Percentiles rank a stretch among this genome's conserved stretches.
These are phyloP conservation scores for Calosoma granatense DNA, from an alignment of 1,140 invertebrate species.

Conservation along the genomic window DNA sequence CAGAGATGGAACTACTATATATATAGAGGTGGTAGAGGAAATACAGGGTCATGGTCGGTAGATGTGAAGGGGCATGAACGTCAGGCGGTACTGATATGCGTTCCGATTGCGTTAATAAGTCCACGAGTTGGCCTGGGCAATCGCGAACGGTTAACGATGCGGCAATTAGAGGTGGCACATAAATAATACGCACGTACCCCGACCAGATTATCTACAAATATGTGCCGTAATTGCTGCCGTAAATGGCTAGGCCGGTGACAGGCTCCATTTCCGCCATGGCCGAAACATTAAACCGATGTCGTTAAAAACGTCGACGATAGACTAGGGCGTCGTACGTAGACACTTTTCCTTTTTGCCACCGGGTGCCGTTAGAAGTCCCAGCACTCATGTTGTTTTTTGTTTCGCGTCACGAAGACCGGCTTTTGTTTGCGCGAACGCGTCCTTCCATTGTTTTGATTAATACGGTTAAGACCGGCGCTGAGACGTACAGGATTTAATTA, in stretches of 20 bases:
- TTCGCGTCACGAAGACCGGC: neutral
- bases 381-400: neutral
- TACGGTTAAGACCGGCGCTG: neutral
- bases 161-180: conserved; percentile 5
- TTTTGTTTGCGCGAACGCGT: conserved; percentile 1
- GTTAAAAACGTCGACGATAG: neutral
- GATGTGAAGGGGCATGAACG: too few species aligned
- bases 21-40: too few species aligned
- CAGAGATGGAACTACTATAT: too few species aligned
- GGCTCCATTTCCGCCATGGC: neutral
- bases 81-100: neutral
- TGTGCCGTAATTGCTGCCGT: neutral
- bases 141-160: neutral
- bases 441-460: conserved; percentile 5
- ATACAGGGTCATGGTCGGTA: too few species aligned
- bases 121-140: neutral
- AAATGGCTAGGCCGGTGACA: neutral
- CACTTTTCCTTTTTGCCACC: too few species aligned
- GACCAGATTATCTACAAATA: conserved; percentile 6
- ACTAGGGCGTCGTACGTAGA: too few species aligned
- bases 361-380: too few species aligned
- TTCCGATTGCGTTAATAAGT: conserved; percentile 1
- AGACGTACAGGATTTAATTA: neutral
- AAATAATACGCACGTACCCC: conserved; percentile 5
- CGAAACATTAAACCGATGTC: neutral